Evolutionary conservation across 2,113 vertebrate species (phyloP), one percentile per base, ranked within the genome.

Genomic region (Rhinichthys klamathensis): DNA sequence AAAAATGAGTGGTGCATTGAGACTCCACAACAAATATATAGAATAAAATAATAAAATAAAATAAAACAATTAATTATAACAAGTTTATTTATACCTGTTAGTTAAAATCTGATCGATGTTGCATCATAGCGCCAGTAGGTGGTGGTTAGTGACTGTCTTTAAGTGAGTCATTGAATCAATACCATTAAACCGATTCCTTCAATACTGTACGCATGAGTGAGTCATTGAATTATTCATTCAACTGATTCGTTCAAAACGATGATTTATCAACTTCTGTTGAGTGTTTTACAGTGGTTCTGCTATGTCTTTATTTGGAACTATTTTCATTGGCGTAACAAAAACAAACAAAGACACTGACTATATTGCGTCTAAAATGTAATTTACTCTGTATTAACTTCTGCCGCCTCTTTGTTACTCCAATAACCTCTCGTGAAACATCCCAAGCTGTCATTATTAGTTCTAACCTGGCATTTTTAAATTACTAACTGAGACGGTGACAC

Each of bases 141-240:
- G 58, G 58, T n/a, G 15, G 12, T 30, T 25, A 30, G 25, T 30
- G 61, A 13, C 25, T 16, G n/a, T n/a, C n/a, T n/a, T n/a, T n/a
- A 65, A 16, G 15, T 32, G 65, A 69, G 65, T 69, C 16, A 69
- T 69, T 69, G 16, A 35, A 69, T 69, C 32, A 69, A 38, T 69
- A 4, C 8, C 30, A 35, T 10, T 69, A 21, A 18, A 58, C 23
- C 3, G 2, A 58, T 58, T 58, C 56, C 56, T 58, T 58, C 21
- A n/a, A 58, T 18, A 32, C 65, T 67, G 65, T 67, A 3, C 15
- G 35, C 35, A 69, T 38, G 32, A 69, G 30, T 69, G 30, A 69
- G 79, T 51, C 44, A 74, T 25, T 74, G 41, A 74, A 49, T 74
- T 25, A 51, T 30, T 74, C n/a, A 49, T 74, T 74, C 5, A 6